These are phyloP conservation scores for Podarcis cretensis DNA, from an alignment of 2,113 vertebrate species.

Conservation along the genomic window DNA sequence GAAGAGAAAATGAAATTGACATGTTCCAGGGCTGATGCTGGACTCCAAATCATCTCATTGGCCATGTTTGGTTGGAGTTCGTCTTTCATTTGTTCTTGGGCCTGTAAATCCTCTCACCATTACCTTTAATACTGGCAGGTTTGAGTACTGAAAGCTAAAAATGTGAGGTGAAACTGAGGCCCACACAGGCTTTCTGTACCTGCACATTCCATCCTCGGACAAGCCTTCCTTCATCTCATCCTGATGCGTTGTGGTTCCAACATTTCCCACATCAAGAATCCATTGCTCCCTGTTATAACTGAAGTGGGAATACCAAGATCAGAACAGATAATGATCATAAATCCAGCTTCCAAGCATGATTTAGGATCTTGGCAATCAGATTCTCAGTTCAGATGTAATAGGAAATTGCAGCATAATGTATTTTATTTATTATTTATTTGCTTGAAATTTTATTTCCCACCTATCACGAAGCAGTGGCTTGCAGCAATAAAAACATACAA, in stretches of 20 bases:
- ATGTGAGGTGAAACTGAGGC: not conserved
- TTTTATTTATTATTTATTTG: too few relatives aligned
- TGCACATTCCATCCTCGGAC: not conserved
- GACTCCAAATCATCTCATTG: not conserved
- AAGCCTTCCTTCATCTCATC: not conserved
- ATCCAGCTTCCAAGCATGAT: not conserved
- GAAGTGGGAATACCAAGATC: not conserved
- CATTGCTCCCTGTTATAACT: too few relatives aligned
- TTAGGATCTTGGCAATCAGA: not conserved
- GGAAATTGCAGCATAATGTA: not conserved
- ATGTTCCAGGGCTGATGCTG: not conserved
- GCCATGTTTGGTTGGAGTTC: not conserved
- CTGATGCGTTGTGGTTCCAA: not conserved
- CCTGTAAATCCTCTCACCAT: not conserved
- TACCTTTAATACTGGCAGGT: accelerated
- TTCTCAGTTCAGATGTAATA: not conserved
- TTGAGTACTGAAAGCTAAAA: not conserved
- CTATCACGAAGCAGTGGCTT: too few relatives aligned
- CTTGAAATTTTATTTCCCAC: too few relatives aligned
- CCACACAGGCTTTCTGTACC: not conserved
- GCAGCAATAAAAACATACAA: too few relatives aligned
- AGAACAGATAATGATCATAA: not conserved
- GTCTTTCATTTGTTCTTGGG: not conserved
- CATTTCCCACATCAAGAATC: not conserved
- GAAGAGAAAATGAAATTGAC: not conserved